Evolutionary conservation across 2,113 vertebrate species (phyloP).

Genomic region (Rynchops niger): DNA sequence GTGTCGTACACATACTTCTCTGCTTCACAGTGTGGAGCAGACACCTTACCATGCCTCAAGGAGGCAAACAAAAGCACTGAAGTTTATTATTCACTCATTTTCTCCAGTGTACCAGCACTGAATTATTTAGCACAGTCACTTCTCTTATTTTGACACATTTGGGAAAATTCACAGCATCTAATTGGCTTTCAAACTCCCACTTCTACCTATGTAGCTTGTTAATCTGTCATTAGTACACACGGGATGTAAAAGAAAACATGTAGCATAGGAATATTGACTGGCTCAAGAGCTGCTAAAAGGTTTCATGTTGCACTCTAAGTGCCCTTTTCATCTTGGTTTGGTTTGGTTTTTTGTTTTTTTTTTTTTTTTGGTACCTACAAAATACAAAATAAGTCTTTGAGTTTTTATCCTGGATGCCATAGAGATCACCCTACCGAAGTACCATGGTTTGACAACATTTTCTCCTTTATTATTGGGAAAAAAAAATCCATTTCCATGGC

Average conservation of each 20-base stretch:
- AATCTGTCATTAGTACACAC: slow-evolving; percentile 53
- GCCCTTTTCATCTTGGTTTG: neutral
- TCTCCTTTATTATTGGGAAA: neutral
- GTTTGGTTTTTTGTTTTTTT: too few species aligned
- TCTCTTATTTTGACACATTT: slow-evolving; percentile 70
- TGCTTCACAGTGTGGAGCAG: neutral
- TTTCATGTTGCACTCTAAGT: neutral
- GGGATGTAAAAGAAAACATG: neutral
- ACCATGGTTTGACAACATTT: neutral
- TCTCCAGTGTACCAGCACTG: slow-evolving; percentile 32
- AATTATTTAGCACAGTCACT: slow-evolving; percentile 62
- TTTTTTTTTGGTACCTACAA: neutral
- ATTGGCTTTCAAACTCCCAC: slow-evolving; percentile 65
- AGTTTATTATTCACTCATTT: slow-evolving; percentile 58
- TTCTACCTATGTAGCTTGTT: slow-evolving; percentile 49
- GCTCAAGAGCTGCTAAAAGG: slow-evolving; percentile 16
- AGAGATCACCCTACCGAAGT: neutral
- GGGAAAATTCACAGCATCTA: slow-evolving; percentile 48
- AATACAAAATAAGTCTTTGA: neutral
- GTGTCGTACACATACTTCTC: neutral
- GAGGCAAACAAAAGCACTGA: slow-evolving; percentile 8
- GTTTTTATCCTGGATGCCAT: neutral
- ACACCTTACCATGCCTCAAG: neutral
- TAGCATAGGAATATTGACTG: neutral
- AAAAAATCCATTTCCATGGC: neutral